Percentiles rank a stretch among this genome's conserved stretches.
Conservation (phyloP, 2,888 invertebrate species). For the Phlogophora meticulosa region DNA sequence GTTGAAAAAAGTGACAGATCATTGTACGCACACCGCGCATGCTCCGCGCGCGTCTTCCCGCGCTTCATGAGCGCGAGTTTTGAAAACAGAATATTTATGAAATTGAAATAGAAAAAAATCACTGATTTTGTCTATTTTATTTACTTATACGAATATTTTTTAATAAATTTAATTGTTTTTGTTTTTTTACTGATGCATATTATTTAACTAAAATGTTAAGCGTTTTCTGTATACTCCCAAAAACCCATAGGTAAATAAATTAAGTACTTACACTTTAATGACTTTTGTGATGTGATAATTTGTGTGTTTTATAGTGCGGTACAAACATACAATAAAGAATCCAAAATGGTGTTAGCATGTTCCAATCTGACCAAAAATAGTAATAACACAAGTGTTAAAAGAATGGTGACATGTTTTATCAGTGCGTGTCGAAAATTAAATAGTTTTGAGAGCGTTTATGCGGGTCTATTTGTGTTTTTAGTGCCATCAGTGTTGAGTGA, state of each 20-base stretch:
- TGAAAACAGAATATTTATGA: constrained; percentile 55
- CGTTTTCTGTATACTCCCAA: neutral
- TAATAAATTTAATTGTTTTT: too few species aligned
- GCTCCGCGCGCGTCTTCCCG: constrained; percentile 82
- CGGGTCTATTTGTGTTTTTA: constrained; percentile 81
- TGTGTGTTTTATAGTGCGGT: neutral
- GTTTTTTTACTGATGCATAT: neutral
- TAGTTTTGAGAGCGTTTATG: constrained; percentile 75
- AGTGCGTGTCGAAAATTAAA: constrained; percentile 74
- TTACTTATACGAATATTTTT: neutral
- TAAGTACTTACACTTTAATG: neutral
- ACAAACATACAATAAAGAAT: neutral
- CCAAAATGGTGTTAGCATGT: constrained; percentile 36
- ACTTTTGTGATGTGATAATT: constrained; percentile 24
- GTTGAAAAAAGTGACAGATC: constrained; percentile 77
- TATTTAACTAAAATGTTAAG: neutral
- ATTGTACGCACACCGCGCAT: constrained; percentile 83
- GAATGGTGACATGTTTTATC: constrained; percentile 68
- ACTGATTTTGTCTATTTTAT: neutral
- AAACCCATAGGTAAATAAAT: neutral
- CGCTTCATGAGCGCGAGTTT: constrained; percentile 78
- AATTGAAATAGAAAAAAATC: neutral
- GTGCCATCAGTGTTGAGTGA: constrained; percentile 81
- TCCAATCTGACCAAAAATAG: constrained; percentile 18
- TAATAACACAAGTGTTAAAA: constrained; percentile 52